Conservation (phyloP, 2,113 vertebrate genomes). For the Seriola aureovittata region DNA sequence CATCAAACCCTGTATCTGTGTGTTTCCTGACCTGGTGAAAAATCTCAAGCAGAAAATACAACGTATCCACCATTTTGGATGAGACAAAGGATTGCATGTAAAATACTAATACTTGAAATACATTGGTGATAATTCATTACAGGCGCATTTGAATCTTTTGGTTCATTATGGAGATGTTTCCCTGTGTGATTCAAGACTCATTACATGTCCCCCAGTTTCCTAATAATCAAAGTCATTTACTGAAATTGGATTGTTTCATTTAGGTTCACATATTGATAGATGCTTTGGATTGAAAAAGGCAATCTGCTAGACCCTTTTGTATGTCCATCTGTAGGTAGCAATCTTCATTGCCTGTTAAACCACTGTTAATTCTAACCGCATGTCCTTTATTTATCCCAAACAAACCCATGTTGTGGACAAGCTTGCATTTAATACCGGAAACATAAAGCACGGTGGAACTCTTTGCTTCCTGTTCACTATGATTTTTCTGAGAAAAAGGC, state of each 20-base stretch:
- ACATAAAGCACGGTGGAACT: background rate
- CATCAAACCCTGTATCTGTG: slow-evolving; percentile 18
- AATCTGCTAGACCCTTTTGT: slow-evolving; percentile 53
- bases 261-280: slow-evolving; percentile 44
- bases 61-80: background rate
- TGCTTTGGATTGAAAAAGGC: slow-evolving; percentile 35
- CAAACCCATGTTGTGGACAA: background rate
- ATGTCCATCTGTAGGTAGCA: slow-evolving; percentile 48
- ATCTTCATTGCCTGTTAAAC: slow-evolving; percentile 42
- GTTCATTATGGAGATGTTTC: background rate
- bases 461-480: background rate
- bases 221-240: slow-evolving; percentile 27
- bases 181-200: slow-evolving; percentile 11
- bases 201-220: slow-evolving; percentile 1
- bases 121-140: background rate
- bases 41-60: background rate
- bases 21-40: slow-evolving; percentile 8
- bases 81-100: background rate
- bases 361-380: slow-evolving; percentile 36
- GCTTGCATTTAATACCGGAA: background rate
- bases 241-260: slow-evolving; percentile 43
- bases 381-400: slow-evolving; percentile 14
- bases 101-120: slow-evolving; percentile 2
- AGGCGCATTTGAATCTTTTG: background rate
- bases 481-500: background rate